phyloP scores from a whole-genome alignment of 1,140 invertebrate genomes.

The Dendrolimus punctatus region DNA sequence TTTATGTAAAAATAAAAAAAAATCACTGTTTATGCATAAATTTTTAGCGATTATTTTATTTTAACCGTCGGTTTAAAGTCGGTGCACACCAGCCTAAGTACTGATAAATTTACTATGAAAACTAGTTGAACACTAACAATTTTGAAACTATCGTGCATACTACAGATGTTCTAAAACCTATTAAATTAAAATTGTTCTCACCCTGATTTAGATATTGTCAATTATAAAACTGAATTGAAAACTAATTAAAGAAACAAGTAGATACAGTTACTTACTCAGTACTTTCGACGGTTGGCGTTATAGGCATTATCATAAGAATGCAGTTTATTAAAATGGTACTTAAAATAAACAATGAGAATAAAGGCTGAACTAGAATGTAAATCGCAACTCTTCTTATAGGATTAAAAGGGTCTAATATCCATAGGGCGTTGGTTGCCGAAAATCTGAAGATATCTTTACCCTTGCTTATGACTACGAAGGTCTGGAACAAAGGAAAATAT shows the following conservation, averaged over 20 bases:
- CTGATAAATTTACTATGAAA: constrained; percentile 33
- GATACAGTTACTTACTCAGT: constrained; percentile 89
- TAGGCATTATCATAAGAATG: constrained; percentile 98
- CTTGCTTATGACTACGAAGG: constrained; percentile 98
- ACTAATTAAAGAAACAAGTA: not conserved
- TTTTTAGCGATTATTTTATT: no score
- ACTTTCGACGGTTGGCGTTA: constrained; percentile 92
- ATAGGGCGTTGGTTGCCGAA: constrained; percentile 96
- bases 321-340: constrained; percentile 98
- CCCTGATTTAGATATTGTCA: constrained; percentile 16
- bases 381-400: constrained; percentile 96
- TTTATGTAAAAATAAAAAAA: no score
- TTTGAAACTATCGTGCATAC: constrained; percentile 67
- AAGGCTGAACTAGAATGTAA: constrained; percentile 97
- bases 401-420: constrained; percentile 96
- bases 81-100: no score
- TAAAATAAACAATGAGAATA: constrained; percentile 98
- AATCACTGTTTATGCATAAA: no score
- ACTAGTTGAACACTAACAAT: constrained; percentile 60
- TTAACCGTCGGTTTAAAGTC: no score
- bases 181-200: constrained; percentile 12
- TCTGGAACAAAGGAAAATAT: constrained; percentile 77
- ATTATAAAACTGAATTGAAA: constrained; percentile 15
- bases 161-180: constrained; percentile 43
- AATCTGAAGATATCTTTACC: constrained; percentile 99